Evolutionary conservation across 2,797 vertebrate species (phyloP).

Genomic region (Malurus splendens): DNA sequence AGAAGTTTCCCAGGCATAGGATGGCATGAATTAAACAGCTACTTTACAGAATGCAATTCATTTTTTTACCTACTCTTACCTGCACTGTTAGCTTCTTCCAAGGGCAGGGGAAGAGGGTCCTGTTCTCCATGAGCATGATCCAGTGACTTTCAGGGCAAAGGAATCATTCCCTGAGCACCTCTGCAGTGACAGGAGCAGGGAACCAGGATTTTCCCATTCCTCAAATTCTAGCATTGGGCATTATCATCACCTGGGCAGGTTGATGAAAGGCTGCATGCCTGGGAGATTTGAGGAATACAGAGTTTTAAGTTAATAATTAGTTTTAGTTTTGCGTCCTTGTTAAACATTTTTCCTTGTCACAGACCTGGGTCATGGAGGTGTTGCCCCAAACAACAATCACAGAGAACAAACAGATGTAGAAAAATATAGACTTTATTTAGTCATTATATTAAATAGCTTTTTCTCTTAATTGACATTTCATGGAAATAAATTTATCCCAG

Average conservation of each 20-base stretch:
- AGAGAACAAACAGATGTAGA: not conserved
- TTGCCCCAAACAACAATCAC: not conserved
- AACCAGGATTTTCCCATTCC: not conserved
- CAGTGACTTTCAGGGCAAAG: not conserved
- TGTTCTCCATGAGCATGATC: not conserved
- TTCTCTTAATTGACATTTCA: not conserved
- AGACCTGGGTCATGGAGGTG: not conserved
- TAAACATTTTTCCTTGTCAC: not conserved
- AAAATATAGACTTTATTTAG: not conserved
- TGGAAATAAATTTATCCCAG: not conserved
- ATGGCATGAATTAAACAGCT: not conserved
- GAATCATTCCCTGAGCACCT: not conserved
- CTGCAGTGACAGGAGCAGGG: not conserved
- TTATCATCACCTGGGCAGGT: not conserved
- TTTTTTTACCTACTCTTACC: not conserved
- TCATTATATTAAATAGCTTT: not conserved
- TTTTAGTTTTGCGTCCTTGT: not conserved
- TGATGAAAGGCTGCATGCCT: not conserved
- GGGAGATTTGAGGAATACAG: not conserved
- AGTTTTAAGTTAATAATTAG: not conserved
- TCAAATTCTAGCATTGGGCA: not conserved
- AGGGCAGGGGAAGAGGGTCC: too few relatives aligned
- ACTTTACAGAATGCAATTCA: accelerated
- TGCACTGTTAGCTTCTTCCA: not conserved
- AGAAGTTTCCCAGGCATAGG: not conserved